phyloP scores from a whole-genome alignment of 2,797 vertebrate species.

The Takifugu ocellatus region DNA sequence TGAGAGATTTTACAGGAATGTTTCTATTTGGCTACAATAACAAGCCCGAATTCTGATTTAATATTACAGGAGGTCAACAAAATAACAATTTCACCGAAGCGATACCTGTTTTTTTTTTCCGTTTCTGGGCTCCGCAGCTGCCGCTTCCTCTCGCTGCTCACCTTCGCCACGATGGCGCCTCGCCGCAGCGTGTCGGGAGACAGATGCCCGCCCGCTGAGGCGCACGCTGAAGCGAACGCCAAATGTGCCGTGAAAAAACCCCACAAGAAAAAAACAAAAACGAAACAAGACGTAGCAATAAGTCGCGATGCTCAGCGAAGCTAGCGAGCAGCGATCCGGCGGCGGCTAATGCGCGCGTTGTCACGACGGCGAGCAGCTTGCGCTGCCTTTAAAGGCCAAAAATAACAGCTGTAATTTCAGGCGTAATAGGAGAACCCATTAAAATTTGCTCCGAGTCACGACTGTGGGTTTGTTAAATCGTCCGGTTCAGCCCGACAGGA shows the following conservation, averaged over 20 bases:
- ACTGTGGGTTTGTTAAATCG: neutral
- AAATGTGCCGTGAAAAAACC: slow-evolving; percentile 6
- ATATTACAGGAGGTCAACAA: too few relatives aligned
- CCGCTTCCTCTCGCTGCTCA: neutral
- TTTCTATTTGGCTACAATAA: neutral
- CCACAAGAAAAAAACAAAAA: neutral
- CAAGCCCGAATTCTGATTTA: neutral
- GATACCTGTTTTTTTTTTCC: too few relatives aligned
- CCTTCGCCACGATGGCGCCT: slow-evolving; percentile 1
- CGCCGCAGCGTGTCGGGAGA: slow-evolving; percentile 11
- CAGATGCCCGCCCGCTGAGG: slow-evolving; percentile 6
- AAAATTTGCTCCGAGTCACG: too few relatives aligned
- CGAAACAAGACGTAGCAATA: slow-evolving; percentile 2
- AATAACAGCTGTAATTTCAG: too few relatives aligned
- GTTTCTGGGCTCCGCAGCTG: slow-evolving; percentile 1
- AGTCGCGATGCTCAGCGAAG: slow-evolving; percentile 1
- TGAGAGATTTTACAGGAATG: too few relatives aligned
- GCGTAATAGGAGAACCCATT: neutral
- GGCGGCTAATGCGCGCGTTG: too few relatives aligned
- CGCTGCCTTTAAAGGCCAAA: neutral
- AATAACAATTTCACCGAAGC: too few relatives aligned
- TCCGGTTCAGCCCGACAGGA: neutral
- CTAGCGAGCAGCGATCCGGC: neutral
- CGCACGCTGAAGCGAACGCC: slow-evolving; percentile 8
- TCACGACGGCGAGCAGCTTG: neutral